Conservation (phyloP, 2,888 invertebrate genomes). For the Caradrina kadenii region DNA sequence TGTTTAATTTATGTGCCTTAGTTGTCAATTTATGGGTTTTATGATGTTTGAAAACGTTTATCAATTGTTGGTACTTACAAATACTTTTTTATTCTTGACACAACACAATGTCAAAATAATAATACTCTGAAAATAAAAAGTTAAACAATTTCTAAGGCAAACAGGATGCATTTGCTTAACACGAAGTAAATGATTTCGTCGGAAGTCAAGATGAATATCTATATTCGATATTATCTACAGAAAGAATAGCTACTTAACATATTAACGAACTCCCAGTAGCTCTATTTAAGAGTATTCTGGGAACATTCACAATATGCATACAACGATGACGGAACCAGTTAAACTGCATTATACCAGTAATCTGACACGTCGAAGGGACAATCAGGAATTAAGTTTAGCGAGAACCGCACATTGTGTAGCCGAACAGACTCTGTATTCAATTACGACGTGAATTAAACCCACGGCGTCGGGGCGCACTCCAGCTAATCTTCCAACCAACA, state of each 20-base stretch:
- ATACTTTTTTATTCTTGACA: background rate
- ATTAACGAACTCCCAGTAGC: conserved; percentile 44
- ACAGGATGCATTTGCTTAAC: conserved; percentile 43
- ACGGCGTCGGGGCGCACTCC: conserved; percentile 75
- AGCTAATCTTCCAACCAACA: conserved; percentile 85
- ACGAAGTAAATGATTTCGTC: conserved; percentile 26
- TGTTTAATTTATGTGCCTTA: background rate
- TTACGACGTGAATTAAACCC: conserved; percentile 80
- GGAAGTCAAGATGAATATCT: conserved; percentile 47
- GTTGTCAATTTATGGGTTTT: conserved; percentile 23
- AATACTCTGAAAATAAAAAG: background rate
- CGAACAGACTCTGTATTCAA: conserved; percentile 76
- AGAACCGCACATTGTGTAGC: conserved; percentile 77
- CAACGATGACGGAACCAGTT: conserved; percentile 65
- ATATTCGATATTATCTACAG: conserved; percentile 29
- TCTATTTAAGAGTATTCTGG: conserved; percentile 66
- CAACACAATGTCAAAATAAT: background rate
- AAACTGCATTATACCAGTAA: conserved; percentile 73
- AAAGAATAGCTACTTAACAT: conserved; percentile 52
- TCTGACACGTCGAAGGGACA: conserved; percentile 78
- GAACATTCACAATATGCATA: conserved; percentile 67
- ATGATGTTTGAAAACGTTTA: background rate
- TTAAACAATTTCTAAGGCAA: conserved; percentile 3
- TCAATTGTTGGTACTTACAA: too few relatives aligned
- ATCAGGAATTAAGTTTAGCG: conserved; percentile 80